Conservation (phyloP, 2,888 invertebrate species). For the Sarcophaga variegata region DNA sequence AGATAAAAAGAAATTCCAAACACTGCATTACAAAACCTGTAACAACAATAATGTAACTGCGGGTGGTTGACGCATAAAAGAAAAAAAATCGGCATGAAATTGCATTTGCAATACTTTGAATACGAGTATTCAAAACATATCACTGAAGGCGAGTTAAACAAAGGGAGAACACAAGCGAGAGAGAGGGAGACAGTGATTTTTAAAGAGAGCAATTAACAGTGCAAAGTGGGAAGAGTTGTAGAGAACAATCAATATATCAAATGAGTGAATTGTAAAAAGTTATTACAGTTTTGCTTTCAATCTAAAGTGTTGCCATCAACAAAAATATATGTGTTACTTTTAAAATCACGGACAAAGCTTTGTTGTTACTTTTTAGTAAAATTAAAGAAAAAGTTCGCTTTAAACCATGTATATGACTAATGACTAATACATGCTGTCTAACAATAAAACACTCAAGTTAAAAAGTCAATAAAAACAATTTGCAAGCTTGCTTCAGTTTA, state of each 20-base stretch:
- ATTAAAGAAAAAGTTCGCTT: too few relatives aligned
- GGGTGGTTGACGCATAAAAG: constrained; percentile 38
- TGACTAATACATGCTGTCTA: too few relatives aligned
- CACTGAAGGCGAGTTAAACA: constrained; percentile 10
- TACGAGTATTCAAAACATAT: too few relatives aligned
- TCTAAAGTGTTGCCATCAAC: too few relatives aligned
- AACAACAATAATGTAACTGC: constrained; percentile 21
- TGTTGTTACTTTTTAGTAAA: too few relatives aligned
- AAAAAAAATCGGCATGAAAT: not conserved
- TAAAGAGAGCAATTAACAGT: not conserved
- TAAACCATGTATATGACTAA: too few relatives aligned
- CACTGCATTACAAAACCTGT: not conserved
- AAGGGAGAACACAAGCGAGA: not conserved
- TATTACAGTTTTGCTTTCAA: too few relatives aligned
- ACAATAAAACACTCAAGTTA: too few relatives aligned
- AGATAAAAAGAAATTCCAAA: not conserved
- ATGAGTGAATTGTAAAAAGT: constrained; percentile 12
- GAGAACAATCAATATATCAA: not conserved
- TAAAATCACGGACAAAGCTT: too few relatives aligned
- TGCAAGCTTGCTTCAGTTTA: too few relatives aligned
- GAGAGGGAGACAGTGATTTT: not conserved
- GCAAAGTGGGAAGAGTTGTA: constrained; percentile 15
- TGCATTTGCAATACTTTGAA: constrained; percentile 39
- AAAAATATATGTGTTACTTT: too few relatives aligned
- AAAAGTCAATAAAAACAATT: too few relatives aligned